phyloP scores from a whole-genome alignment of 1,140 invertebrate genomes.

The Nilaparvata lugens region DNA sequence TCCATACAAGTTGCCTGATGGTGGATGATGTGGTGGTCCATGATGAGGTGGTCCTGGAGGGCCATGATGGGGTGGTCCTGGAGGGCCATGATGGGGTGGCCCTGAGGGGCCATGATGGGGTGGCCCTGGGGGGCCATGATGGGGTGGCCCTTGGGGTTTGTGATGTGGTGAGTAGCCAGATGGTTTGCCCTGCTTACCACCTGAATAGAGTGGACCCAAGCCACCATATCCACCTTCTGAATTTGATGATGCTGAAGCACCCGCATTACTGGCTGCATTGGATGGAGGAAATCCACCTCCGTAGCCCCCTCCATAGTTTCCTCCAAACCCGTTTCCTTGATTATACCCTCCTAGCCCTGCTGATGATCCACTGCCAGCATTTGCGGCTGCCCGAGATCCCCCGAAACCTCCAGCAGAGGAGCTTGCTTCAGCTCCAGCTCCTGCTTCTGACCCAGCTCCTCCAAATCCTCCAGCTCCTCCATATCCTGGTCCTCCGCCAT shows the following conservation, averaged over 20 bases:
- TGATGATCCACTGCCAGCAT: not conserved
- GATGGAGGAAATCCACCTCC: not conserved
- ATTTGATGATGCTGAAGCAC: not conserved
- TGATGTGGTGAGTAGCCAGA: not conserved
- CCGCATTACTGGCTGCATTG: not conserved
- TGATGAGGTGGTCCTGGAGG: too few species aligned
- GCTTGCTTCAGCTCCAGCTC: not conserved
- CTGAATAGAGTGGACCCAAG: not conserved
- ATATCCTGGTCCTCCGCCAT: not conserved
- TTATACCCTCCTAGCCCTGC: not conserved
- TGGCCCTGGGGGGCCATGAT: too few species aligned
- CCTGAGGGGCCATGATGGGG: too few species aligned
- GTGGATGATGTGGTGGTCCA: too few species aligned
- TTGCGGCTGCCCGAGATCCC: not conserved
- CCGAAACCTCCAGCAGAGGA: slow-evolving; percentile 1
- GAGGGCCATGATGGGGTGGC: too few species aligned
- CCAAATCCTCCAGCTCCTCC: not conserved
- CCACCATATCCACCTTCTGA: not conserved
- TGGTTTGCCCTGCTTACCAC: not conserved
- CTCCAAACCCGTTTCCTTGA: slow-evolving; percentile 1
- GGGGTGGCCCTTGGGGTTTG: not conserved
- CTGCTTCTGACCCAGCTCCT: not conserved
- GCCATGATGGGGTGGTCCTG: too few species aligned
- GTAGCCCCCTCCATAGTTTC: not conserved
- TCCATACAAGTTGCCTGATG: too few species aligned